Evolutionary conservation across 2,888 invertebrate genomes (phyloP).

Genomic region (Lepeophtheirus nordmannii): DNA sequence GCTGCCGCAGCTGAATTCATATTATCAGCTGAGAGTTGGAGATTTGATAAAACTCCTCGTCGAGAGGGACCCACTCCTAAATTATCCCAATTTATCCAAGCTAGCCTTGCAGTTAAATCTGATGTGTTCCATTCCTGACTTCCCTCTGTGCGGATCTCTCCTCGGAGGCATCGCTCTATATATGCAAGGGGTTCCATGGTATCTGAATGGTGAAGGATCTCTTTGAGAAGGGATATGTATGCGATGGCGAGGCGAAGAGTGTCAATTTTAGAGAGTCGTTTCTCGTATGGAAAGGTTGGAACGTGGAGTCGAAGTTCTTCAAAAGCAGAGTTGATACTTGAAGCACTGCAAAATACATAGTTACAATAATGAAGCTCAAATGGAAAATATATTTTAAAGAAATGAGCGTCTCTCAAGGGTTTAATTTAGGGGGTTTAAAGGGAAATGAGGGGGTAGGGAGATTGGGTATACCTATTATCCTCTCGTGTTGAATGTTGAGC

Average conservation of each 20-base stretch:
- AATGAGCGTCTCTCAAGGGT: no score
- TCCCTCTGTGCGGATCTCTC: slow-evolving; percentile 66
- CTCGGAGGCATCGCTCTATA: slow-evolving; percentile 76
- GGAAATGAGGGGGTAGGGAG: no score
- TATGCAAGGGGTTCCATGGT: slow-evolving; percentile 73
- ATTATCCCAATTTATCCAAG: slow-evolving; percentile 99
- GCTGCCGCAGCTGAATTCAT: slow-evolving; percentile 40
- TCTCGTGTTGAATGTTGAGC: no score
- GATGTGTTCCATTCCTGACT: slow-evolving; percentile 90
- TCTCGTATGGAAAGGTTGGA: slow-evolving; percentile 97
- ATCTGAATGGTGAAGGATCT: slow-evolving; percentile 62
- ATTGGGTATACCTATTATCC: no score
- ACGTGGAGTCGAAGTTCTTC: slow-evolving; percentile 93
- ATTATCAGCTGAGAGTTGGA: slow-evolving; percentile 46
- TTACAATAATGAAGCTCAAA: no score
- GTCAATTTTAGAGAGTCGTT: slow-evolving; percentile 93
- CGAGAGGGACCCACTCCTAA: slow-evolving; percentile 81
- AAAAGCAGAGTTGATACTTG: slow-evolving; percentile 96
- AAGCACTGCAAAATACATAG: slow-evolving; percentile 20
- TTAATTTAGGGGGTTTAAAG: no score
- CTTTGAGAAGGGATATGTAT: slow-evolving; percentile 81
- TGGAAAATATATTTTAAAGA: no score
- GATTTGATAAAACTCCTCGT: slow-evolving; percentile 61
- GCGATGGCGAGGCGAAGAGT: slow-evolving; percentile 90
- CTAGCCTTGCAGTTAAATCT: slow-evolving; percentile 84